Evolutionary conservation across 30 jellyfish, hydroid and myxozoan species (phyloP), one percentile per base, ranked within the genome.

Genomic region (Hydra vulgaris): DNA sequence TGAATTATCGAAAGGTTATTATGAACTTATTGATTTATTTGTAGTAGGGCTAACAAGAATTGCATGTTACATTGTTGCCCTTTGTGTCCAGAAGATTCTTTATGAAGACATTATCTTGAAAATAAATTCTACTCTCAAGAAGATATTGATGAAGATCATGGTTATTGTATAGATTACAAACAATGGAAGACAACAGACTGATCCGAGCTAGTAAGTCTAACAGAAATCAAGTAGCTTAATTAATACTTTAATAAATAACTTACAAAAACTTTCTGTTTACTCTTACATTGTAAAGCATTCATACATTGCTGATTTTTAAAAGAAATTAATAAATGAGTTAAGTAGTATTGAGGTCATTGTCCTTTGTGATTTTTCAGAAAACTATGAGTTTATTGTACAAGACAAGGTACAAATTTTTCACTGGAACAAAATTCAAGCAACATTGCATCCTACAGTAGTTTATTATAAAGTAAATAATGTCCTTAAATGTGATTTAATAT

Each of bases 121-220:
- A 40, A 40, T 40, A 12, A 40, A 12, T 40, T 40, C 8, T 40
- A 40, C 12, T 40, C 61, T 40, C 61, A 40, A 3, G 61, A 40
- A 3, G 61, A 40, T 40, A 40, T 40, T 40, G 61, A 40, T 40
- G 61, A 40, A 40, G 61, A 40, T 40, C 8, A 40, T 40, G 61
- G 12, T 40, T 40, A 3, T 12, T 40, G 61, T 7, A 76, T 83
- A 21, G 25, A 56, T 7, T 83, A 74, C 76, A 80, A 83, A 7
- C 92, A 75, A 72, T 83, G 92, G 92, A 66, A 82, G 71, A 53
- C 87, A 15, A 72, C 76, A 40, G 87, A 79, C 23, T 21, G 79
- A 55, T 77, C 94, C 0, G 73, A 83, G 73, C 66, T 83, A 18
- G 86, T 83, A 20, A 26, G 24, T 0, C 83, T 26, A 40, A 21